Evolutionary conservation across 2,113 vertebrate species (phyloP), one percentile per base, ranked within the genome.

Genomic region (Struthidea cinerea): DNA sequence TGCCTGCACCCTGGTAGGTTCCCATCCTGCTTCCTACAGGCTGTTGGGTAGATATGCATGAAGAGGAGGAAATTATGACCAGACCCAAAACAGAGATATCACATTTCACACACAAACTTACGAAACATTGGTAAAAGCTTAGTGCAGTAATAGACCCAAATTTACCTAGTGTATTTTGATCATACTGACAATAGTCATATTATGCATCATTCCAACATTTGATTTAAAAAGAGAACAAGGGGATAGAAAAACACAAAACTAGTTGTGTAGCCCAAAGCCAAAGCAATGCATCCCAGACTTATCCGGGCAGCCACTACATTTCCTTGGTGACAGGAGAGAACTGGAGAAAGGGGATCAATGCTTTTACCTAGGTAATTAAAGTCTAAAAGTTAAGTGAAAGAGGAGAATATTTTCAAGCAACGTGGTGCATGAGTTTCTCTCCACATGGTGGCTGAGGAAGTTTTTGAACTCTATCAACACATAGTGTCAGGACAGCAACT

Each of bases 31-130:
- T 46, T 26, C 10, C n/a, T 17, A 7, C 11, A 41, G 26, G 5
- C 23, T 61, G 3, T 2, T 11, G 7, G 3, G 14, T 44, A 55
- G 1, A 0, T 41, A 21, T 0, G 0, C 12, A 37, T 50, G 23
- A 20, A 76, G 22, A 39, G 3, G 7, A 10, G 17, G 10, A 24
- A 9, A n/a, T 41, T n/a, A 49, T 44, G 11, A 60, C 26, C 50
- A 57, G 13, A 83, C 24, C 3, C 6, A 2, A 53, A 90, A 69
- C 3, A 46, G 1, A 15, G 5, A 21, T 52, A 30, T 64, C 59
- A 21, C 33, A 22, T 68, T 83, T 91, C 59, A 70, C 23, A 30
- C 47, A 50, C 28, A 47, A 74, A 39, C 30, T 14, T 24, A 59
- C 0, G 8, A 75, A 84, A 22, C 33, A 39, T 28, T 47, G 63